Base-by-base conservation (phyloP, 2,797 vertebrate species). In the Spea hammondii region DNA sequence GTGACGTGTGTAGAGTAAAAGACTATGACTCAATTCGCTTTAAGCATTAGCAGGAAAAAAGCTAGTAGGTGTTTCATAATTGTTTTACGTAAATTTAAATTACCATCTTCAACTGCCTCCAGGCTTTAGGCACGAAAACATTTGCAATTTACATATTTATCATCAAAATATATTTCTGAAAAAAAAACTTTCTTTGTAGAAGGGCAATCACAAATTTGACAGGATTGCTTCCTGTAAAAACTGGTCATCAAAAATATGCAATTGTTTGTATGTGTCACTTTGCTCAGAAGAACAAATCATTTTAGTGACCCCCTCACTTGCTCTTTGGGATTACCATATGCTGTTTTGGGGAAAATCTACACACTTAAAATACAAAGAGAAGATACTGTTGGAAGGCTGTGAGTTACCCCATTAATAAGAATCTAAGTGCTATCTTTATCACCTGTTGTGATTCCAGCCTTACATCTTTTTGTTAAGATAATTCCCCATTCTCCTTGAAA, bases 41-140 rank as follows among this genome's bases (percentile, higher is more conserved):
- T n/a, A n/a, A 62, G 70, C 54, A 60, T 7, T 72, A 44, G 10
- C 53, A 59, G 44, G 55, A 72, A 6, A 60, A 62, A 62, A 62
- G 60, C 44, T 49, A 72, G 54, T 60, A 60, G 70, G 54, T n/a
- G 8, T 60, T 46, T 60, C 14, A 47, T 6, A 60, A 62, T 48
- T 14, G 70, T 50, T 50, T 74, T 74, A 49, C 72, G 59, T 74
- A 64, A 14, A 74, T 74, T 74, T 14, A 74, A 51, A 74, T 74
- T 32, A 74, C 72, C 8, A 48, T 46, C 45, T 64, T 74, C 4
- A 64, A 74, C 32, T 49, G 12, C 12, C 12, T 50, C 8, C 54
- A 57, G 70, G 44, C 44, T 47, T 32, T 60, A 12, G 54, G 14
- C 59, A 64, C 4, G 14, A 47, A 8, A 64, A 64, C 14, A 32